Percentiles rank a stretch among this genome's conserved stretches.
These are phyloP conservation scores for Leucosticte australis DNA, from an alignment of 2,113 vertebrate species.

Conservation along the genomic window DNA sequence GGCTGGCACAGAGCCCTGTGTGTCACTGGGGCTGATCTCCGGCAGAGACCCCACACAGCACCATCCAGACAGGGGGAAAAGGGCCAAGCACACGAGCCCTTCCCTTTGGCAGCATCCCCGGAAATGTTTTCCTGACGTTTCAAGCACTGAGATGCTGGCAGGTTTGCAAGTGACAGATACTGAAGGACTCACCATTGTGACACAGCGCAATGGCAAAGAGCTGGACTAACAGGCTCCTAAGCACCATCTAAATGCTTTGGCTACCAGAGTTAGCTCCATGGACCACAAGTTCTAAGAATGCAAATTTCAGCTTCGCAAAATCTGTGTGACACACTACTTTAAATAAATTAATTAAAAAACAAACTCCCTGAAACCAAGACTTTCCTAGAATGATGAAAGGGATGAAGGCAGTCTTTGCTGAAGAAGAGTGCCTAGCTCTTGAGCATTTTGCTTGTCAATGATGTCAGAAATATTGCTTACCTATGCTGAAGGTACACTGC, in stretches of 20 bases:
- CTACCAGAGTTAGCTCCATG: background rate
- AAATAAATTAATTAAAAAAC: background rate
- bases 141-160: background rate
- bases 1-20: background rate
- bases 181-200: background rate
- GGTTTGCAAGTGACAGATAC: background rate
- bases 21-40: background rate
- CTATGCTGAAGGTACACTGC: background rate
- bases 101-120: slow-evolving; percentile 48
- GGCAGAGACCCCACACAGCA: background rate
- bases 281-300: background rate
- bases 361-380: background rate
- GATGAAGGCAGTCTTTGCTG: background rate
- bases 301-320: background rate
- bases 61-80: background rate
- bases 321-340: background rate
- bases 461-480: background rate
- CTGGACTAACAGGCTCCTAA: background rate
- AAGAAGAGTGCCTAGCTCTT: background rate
- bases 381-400: background rate
- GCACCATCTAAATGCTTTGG: background rate
- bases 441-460: background rate
- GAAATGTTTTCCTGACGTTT: background rate
- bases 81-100: background rate
- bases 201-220: background rate